Base-by-base conservation (phyloP, 2,888 invertebrate genomes). In the Drosophila limbata region DNA sequence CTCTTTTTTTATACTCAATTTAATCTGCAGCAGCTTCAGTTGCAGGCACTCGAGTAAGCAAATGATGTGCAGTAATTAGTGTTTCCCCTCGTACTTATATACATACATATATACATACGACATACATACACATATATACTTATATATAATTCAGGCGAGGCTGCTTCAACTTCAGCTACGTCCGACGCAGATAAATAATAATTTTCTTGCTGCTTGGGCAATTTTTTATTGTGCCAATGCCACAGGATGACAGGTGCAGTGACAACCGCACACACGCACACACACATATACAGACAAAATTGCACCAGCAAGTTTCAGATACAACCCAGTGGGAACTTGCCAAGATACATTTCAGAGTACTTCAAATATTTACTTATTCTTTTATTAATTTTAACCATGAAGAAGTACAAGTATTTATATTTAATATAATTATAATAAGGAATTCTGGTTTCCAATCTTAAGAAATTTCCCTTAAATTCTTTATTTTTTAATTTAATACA, bases 61-160 rank as follows among this genome's bases (percentile, higher is more conserved):
- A 86, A 86, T 86, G 85, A 86, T 89, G 89, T 88, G 89, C 88
- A 85, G 89, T 86, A 86, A 86, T 86, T 86, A 86, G 89, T 89
- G 79, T 71, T 51, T 68, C 63, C 69, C 52, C 64, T 47, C 53
- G 64, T 15, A 44, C 40, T 42, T 21, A 60, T 17, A 53, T 21
- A 59, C 40, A 52, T 55, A 51, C 53, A 53, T 52, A 66, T 37
- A 42, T 31, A 47, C 6, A 52, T 15, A 48, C 51, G 19, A 50
- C 40, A 52, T 15, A 57, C 31, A 55, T 35, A 59, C 33, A 48
- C 42, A 48, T 52, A 65, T 37, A 51, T 25, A 42, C 8, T 48
- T 50, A 28, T 47, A 47, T 48, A 45, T 60, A 60, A 68, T 69
- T 68, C 63, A 53, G 61, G 31, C 48, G 42, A 51, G 47, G 45